These are phyloP conservation scores for Daphoenositta chrysoptera DNA, from an alignment of 2,113 vertebrate genomes.

Conservation along the genomic window DNA sequence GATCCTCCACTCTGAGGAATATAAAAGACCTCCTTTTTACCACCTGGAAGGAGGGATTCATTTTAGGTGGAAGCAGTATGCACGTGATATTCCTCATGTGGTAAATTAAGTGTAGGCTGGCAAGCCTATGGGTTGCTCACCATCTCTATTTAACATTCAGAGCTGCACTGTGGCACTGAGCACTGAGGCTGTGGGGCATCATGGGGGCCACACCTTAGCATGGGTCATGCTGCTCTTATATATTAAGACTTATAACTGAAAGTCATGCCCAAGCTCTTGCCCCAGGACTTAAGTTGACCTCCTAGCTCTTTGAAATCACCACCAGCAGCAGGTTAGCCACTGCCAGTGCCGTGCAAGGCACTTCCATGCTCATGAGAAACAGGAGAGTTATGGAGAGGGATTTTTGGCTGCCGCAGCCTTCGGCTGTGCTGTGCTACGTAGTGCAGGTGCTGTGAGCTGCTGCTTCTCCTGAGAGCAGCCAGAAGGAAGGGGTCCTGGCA, in stretches of 20 bases:
- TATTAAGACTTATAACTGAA: background rate
- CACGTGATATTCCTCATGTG: constrained; percentile 10
- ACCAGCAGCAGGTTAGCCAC: background rate
- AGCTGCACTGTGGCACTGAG: background rate
- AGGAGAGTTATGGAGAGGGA: background rate
- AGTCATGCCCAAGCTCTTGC: background rate
- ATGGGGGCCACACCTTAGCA: fast-evolving
- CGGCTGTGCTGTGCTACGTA: fast-evolving
- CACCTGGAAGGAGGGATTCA: background rate
- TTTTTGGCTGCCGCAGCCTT: background rate
- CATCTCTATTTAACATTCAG: background rate
- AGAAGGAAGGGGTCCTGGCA: background rate
- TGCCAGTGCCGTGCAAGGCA: fast-evolving
- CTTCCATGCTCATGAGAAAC: background rate
- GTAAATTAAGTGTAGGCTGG: background rate
- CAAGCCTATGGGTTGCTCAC: background rate
- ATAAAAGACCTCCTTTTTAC: constrained; percentile 24
- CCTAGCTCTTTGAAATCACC: background rate
- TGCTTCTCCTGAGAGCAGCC: background rate
- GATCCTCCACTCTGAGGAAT: constrained; percentile 16
- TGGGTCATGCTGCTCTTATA: background rate
- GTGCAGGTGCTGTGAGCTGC: fast-evolving
- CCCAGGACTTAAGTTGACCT: background rate
- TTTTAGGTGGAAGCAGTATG: constrained; percentile 21
- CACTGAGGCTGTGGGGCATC: background rate